Conservation (phyloP, 2,797 vertebrate genomes). For the Manis javanica region DNA sequence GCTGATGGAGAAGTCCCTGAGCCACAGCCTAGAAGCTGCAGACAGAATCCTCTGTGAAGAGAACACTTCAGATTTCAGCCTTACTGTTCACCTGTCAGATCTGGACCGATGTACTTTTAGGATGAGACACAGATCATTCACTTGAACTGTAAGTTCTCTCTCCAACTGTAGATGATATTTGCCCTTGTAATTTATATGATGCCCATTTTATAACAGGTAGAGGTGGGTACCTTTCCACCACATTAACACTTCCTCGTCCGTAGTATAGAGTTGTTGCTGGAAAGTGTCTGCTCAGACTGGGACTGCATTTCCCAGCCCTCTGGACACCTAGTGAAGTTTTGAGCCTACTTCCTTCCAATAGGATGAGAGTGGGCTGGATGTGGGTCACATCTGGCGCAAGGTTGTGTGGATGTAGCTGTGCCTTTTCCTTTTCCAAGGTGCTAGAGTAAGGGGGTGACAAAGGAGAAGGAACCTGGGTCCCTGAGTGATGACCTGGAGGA, state of each 20-base stretch:
- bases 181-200: background rate
- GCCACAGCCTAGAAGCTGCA: background rate
- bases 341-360: background rate
- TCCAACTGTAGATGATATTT: background rate
- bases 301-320: background rate
- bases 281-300: background rate
- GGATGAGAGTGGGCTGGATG: background rate
- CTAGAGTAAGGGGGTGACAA: background rate
- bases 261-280: background rate
- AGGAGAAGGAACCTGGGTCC: background rate
- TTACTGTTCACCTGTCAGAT: background rate
- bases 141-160: background rate
- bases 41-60: background rate
- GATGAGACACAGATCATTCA: background rate
- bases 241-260: background rate
- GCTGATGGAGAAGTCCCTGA: background rate
- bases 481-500: background rate
- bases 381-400: background rate
- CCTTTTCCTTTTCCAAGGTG: slow-evolving; percentile 5
- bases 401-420: background rate
- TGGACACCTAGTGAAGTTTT: background rate
- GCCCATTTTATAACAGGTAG: background rate
- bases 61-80: background rate
- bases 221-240: background rate
- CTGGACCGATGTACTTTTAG: background rate